Conservation (phyloP, 2,888 invertebrate genomes). For the Ganaspis brasiliensis region DNA sequence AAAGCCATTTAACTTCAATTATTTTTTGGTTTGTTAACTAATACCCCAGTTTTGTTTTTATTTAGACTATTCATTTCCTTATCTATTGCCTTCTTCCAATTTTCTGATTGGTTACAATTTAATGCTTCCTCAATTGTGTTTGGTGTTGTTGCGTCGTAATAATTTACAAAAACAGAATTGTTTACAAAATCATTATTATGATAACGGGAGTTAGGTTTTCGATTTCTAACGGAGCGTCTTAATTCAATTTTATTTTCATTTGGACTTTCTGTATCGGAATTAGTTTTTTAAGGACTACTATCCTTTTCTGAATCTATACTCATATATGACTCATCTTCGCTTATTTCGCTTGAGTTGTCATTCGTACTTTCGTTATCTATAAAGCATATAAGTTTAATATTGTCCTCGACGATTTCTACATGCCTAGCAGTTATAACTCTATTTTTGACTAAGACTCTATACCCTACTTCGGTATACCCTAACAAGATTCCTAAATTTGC, state of each 20-base stretch:
- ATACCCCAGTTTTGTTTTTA: conserved; percentile 43
- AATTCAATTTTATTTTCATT: conserved; percentile 29
- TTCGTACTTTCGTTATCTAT: conserved; percentile 29
- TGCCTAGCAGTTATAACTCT: conserved; percentile 56
- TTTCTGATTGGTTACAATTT: conserved; percentile 14
- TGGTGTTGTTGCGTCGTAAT: conserved; percentile 43
- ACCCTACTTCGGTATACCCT: conserved; percentile 56
- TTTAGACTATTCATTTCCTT: conserved; percentile 46
- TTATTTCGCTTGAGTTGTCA: conserved; percentile 3
- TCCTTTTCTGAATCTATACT: conserved; percentile 7
- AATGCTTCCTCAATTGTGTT: conserved; percentile 48
- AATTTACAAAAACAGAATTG: conserved; percentile 27
- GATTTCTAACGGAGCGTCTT: conserved; percentile 26
- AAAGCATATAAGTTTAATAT: conserved; percentile 49
- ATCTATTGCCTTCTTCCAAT: conserved; percentile 47
- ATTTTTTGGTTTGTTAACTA: conserved; percentile 44
- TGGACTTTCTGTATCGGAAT: neutral
- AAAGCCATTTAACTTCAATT: conserved; percentile 52
- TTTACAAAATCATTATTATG: conserved; percentile 33
- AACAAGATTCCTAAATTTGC: conserved; percentile 54
- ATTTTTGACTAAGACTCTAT: conserved; percentile 54
- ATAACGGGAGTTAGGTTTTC: conserved; percentile 25
- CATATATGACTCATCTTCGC: neutral
- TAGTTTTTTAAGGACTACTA: conserved; percentile 1
- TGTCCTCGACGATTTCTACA: conserved; percentile 55